Base-by-base conservation (phyloP, 1,140 invertebrate species). In the Oreohelix idahoensis region DNA sequence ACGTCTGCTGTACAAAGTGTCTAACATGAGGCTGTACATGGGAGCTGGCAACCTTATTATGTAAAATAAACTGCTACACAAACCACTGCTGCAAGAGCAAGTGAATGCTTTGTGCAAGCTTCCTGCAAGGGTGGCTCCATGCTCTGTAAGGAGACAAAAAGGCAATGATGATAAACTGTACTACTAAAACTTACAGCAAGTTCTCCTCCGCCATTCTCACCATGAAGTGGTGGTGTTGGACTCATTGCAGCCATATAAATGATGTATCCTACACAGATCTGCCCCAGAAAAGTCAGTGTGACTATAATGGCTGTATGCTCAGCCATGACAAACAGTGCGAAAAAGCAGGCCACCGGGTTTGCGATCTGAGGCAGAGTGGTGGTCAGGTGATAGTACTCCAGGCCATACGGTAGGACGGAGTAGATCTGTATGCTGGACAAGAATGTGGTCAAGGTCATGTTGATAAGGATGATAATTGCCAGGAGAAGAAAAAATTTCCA, bases 381-480 rank as follows among this genome's bases (percentile, higher is more conserved):
- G 5, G 96, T 94, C 87, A 97, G 94, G 91, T 98, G 97, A 92
- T 97, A 98, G 0, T 96, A 95, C 11, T 89, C 38, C 38, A 95
- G 95, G 2, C 97, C 97, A 90, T 98, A 98, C 0, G 97, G 97
- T 79, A 97, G 93, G 91, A 95, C 96, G 0, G 97, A 96, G 90
- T 96, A 98, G 0, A 96, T 95, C 90, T 97, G 83, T 36, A 82
- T 75, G 13, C 70, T 53, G 45, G 45, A 29, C 26, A 82, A 32
- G n/a, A 82, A 82, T n/a, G 80, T 17, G n/a, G 80, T 82, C 4
- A 82, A n/a, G 1, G 80, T 82, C 42, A 82, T 74, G 51, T 82
- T 82, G n/a, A 82, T 75, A 0, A 82, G 20, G 35, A 82, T n/a
- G 15, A 82, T 26, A 8, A 71, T 42, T 1, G 20, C 20, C 36